Percentiles rank a stretch among this genome's conserved stretches.
phyloP scores from a whole-genome alignment of 64 coral and sea anemone species.

The Trachythela sp. region DNA sequence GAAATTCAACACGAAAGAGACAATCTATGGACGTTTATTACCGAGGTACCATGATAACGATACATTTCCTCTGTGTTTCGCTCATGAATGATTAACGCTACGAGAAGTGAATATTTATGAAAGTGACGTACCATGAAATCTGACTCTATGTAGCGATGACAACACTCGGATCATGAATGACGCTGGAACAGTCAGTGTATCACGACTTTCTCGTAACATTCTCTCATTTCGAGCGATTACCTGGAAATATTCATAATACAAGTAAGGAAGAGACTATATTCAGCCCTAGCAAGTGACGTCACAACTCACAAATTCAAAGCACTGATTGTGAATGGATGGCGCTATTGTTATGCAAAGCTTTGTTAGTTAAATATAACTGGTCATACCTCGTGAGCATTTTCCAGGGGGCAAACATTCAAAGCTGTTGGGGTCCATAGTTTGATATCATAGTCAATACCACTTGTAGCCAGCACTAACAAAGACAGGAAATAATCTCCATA shows the following conservation, averaged over 20 bases:
- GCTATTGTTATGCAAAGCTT: background rate
- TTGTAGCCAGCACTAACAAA: background rate
- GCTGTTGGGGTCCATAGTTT: conserved; percentile 4
- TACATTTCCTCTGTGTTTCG: too few relatives aligned
- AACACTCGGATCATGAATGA: conserved; percentile 94
- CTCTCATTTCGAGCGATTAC: conserved; percentile 84
- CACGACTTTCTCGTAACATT: conserved; percentile 85
- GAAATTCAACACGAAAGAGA: too few relatives aligned
- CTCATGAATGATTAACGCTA: too few relatives aligned
- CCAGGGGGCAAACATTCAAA: background rate
- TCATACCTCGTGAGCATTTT: background rate
- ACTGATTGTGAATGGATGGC: background rate
- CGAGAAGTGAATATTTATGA: too few relatives aligned
- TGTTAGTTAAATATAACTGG: background rate
- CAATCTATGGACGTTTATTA: too few relatives aligned
- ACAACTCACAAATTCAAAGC: background rate
- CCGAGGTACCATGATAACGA: too few relatives aligned
- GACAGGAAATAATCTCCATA: background rate
- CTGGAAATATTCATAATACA: conserved; percentile 19
- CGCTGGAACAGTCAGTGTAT: conserved; percentile 88
- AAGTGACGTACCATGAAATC: conserved; percentile 66
- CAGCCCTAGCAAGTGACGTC: too few relatives aligned
- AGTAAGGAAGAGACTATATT: too few relatives aligned
- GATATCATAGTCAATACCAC: conserved; percentile 17
- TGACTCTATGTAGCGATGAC: conserved; percentile 65